Conservation (phyloP, 2,888 invertebrate genomes). For the Agrochola macilenta region DNA sequence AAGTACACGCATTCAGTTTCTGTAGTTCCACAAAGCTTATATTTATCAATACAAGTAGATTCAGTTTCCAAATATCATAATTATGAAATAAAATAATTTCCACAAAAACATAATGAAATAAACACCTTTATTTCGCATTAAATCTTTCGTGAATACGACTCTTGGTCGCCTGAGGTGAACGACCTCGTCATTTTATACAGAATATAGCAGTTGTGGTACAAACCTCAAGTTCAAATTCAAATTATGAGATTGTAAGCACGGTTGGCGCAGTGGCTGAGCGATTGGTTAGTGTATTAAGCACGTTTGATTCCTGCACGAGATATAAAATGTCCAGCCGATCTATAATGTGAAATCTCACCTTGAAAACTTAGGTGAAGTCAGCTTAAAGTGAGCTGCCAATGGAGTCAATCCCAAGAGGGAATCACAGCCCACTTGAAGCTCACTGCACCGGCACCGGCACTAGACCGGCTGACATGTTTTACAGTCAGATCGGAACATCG, state of each 20-base stretch:
- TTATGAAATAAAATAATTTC: neutral
- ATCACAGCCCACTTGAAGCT: neutral
- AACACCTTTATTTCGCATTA: slow-evolving; percentile 24
- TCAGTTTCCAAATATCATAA: neutral
- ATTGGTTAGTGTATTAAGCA: neutral
- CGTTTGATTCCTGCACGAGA: neutral
- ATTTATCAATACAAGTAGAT: neutral
- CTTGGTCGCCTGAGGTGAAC: slow-evolving; percentile 39
- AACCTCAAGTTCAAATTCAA: slow-evolving; percentile 37
- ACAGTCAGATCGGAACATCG: too few relatives aligned
- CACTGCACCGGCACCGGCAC: too few relatives aligned
- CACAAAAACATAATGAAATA: slow-evolving; percentile 11
- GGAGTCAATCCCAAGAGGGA: too few relatives aligned
- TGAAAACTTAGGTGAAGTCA: neutral
- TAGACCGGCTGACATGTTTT: too few relatives aligned
- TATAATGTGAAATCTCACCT: too few relatives aligned
- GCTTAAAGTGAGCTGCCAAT: neutral
- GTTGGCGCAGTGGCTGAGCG: too few relatives aligned
- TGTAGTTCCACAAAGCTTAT: neutral
- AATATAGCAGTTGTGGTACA: slow-evolving; percentile 23
- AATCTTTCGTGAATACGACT: slow-evolving; percentile 37
- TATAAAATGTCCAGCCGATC: too few relatives aligned
- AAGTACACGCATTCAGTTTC: neutral
- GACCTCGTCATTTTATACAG: slow-evolving; percentile 31
- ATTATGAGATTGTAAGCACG: slow-evolving; percentile 1